Percentiles rank a stretch among this genome's conserved stretches.
Conservation (phyloP, 2,888 invertebrate genomes). For the Drosophila parthenogenetica region DNA sequence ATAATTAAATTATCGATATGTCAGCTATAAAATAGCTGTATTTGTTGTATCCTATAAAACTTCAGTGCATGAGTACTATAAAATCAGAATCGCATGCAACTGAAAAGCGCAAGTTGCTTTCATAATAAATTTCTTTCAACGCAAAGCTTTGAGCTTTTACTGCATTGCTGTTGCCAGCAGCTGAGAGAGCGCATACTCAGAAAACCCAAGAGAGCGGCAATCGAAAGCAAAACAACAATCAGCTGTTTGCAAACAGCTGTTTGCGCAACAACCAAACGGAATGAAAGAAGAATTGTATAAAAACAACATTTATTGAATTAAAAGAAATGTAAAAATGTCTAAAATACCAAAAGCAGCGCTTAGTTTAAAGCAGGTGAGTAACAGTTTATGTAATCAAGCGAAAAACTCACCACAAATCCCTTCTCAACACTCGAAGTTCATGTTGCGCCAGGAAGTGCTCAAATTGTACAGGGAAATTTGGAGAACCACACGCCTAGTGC, state of each 20-base stretch:
- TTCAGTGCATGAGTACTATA: not conserved
- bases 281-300: not conserved
- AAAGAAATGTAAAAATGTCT: slow-evolving; percentile 58
- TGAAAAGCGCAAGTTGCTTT: not conserved
- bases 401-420: too few relatives aligned
- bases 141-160: not conserved
- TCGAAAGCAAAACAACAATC: slow-evolving; percentile 14
- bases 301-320: not conserved
- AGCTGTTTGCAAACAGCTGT: slow-evolving; percentile 55
- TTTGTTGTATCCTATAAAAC: too few relatives aligned
- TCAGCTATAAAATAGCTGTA: not conserved
- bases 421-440: slow-evolving; percentile 87
- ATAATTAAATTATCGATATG: slow-evolving; percentile 2
- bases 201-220: slow-evolving; percentile 8
- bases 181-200: slow-evolving; percentile 12
- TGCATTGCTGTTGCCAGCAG: too few relatives aligned
- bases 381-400: not conserved
- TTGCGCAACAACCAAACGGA: slow-evolving; percentile 1
- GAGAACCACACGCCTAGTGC: slow-evolving; percentile 88
- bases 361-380: slow-evolving; percentile 87
- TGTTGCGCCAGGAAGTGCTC: slow-evolving; percentile 91
- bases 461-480: slow-evolving; percentile 91
- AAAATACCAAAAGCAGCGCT: slow-evolving; percentile 86
- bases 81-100: not conserved
- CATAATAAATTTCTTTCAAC: not conserved